Conservation (phyloP, 2,888 invertebrate genomes). For the Sinhomidia bicolor region DNA sequence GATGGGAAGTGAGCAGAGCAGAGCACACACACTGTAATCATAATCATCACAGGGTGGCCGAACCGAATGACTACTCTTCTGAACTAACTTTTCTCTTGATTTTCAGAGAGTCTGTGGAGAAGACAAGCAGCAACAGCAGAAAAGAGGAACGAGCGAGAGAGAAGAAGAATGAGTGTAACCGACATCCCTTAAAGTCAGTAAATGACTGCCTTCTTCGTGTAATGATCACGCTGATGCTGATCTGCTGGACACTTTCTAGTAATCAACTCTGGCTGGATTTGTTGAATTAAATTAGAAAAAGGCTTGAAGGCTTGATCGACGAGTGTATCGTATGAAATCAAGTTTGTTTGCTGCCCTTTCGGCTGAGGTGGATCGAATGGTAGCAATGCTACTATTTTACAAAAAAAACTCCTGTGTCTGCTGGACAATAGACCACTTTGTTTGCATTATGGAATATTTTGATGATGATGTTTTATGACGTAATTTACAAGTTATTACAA, state of each 20-base stretch:
- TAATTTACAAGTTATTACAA: constrained; percentile 71
- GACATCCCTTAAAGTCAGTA: constrained; percentile 43
- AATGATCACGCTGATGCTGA: constrained; percentile 21
- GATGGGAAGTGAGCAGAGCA: constrained; percentile 60
- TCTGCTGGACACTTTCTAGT: constrained; percentile 49
- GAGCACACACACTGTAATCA: constrained; percentile 59
- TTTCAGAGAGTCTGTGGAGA: too few species aligned
- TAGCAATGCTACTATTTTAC: not conserved
- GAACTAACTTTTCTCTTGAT: not conserved
- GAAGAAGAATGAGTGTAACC: constrained; percentile 29
- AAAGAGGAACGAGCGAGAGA: not conserved
- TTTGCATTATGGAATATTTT: constrained; percentile 35
- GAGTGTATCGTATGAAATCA: constrained; percentile 64
- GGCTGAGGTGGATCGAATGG: not conserved
- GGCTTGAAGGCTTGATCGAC: constrained; percentile 39
- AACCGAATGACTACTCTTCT: not conserved
- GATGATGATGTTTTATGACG: constrained; percentile 62
- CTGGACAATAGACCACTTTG: constrained; percentile 3
- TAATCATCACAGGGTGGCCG: constrained; percentile 70
- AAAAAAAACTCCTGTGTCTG: not conserved
- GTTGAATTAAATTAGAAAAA: constrained; percentile 23
- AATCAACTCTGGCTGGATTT: constrained; percentile 14
- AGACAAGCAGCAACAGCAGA: not conserved
- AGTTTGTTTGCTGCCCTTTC: constrained; percentile 31
- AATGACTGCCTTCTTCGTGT: constrained; percentile 12